Evolutionary conservation across 2,888 invertebrate species (phyloP), one percentile per base, ranked within the genome.

Genomic region (Crossocerus cetratus): DNA sequence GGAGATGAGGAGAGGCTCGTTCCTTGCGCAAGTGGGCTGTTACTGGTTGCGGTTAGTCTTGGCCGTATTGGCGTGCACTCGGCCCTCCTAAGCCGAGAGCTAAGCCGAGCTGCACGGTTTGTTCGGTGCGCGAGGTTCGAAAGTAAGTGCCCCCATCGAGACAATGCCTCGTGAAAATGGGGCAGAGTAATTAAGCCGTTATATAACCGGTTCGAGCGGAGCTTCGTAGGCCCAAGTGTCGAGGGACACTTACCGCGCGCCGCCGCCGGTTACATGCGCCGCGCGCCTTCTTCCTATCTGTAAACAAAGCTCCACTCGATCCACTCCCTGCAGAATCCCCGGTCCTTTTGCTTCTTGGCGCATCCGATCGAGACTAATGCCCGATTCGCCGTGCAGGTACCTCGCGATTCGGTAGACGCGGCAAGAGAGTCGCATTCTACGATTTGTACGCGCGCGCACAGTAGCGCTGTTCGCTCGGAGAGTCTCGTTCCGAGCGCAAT

Each of bases 151-250:
- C 84, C 32, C 80, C 86, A 81, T 83, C 86, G 83, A 88, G 88
- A 89, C 89, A 89, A 89, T 89, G 85, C 86, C 82, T 83, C 84
- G 83, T 81, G 86, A 87, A 89, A 89, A 88, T 88, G 84, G 89
- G 89, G 82, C 89, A 89, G 84, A 86, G 88, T 87, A 89, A 89
- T 89, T 89, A 89, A 89, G 85, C 80, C 82, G 85, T 89, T 89
- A 87, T 89, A 89, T 89, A 89, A 89, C 83, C 78, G 81, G 83
- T 84, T 83, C 83, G 84, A 80, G 69, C 77, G 72, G 78, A 79
- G 82, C 32, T 80, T 82, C 79, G 77, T 80, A 78, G 80, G 78
- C 75, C 76, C 69, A 70, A 77, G 66, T 80, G 80, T 80, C 80
- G 71, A 67, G 70, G 53, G 76, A 67, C 69, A 71, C 49, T 78